Evolutionary conservation across 2,888 invertebrate genomes (phyloP).

Genomic region (Troides helena): DNA sequence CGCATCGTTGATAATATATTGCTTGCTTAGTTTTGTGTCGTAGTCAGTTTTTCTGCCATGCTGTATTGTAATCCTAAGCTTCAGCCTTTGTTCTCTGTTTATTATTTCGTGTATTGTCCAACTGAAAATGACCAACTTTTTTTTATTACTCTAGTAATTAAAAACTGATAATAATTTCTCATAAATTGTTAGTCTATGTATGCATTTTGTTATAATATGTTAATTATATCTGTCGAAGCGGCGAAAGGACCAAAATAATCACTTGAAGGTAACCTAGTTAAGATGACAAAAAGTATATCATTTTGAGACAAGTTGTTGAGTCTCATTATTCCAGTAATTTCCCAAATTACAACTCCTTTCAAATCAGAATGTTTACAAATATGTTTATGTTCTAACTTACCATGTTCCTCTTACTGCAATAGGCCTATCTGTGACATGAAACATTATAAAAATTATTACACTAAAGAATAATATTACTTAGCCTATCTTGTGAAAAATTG

Average conservation of each 20-base stretch:
- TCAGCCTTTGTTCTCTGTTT: neutral
- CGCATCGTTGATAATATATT: conserved; percentile 6
- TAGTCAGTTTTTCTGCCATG: neutral
- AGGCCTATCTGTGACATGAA: neutral
- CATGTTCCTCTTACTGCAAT: neutral
- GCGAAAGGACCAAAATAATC: too few relatives aligned
- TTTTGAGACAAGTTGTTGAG: too few relatives aligned
- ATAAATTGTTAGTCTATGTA: neutral
- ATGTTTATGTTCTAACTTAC: neutral
- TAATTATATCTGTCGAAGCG: too few relatives aligned
- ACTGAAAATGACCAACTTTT: neutral
- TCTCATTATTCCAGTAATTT: too few relatives aligned
- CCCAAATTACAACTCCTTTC: too few relatives aligned
- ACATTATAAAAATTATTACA: neutral
- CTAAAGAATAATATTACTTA: neutral
- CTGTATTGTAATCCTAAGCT: conserved; percentile 3
- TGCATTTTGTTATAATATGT: too few relatives aligned
- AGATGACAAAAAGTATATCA: too few relatives aligned
- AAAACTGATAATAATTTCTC: neutral
- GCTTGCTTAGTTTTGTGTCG: neutral
- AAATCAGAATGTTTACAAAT: neutral
- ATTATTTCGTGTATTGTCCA: neutral
- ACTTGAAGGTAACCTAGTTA: too few relatives aligned
- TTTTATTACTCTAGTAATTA: neutral
- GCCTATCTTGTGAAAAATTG: too few relatives aligned